Conservation (phyloP, 2,797 vertebrate species). For the Clarias fuscus region DNA sequence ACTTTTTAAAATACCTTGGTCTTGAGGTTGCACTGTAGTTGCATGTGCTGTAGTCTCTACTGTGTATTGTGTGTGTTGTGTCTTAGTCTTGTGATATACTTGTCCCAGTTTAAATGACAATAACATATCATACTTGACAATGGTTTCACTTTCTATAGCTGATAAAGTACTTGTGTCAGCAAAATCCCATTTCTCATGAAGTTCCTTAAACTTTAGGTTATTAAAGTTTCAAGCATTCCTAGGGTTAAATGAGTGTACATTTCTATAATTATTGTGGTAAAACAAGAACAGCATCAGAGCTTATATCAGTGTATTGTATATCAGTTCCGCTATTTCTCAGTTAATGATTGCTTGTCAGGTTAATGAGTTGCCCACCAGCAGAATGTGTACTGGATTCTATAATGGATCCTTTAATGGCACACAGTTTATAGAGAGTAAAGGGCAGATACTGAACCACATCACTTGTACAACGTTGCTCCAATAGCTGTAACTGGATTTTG, state of each 20-base stretch:
- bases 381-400: not conserved
- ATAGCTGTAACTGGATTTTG: not conserved
- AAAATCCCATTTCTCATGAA: not conserved
- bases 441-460: constrained; percentile 17
- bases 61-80: constrained; percentile 4
- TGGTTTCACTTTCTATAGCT: not conserved
- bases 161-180: not conserved
- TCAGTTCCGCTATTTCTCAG: not conserved
- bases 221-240: not conserved
- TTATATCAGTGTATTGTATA: not conserved
- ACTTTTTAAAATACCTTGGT: not conserved
- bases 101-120: not conserved
- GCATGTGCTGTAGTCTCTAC: not conserved
- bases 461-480: constrained; percentile 4
- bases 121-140: not conserved
- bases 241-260: not conserved
- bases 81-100: not conserved
- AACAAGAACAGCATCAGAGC: not conserved
- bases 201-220: not conserved
- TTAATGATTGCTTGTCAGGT: not conserved
- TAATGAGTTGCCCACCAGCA: not conserved
- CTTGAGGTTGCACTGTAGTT: not conserved
- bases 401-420: not conserved
- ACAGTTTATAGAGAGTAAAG: constrained; percentile 32
- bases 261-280: not conserved